These are phyloP conservation scores for Andrena praecox DNA, from an alignment of 2,888 invertebrate genomes.

Conservation along the genomic window DNA sequence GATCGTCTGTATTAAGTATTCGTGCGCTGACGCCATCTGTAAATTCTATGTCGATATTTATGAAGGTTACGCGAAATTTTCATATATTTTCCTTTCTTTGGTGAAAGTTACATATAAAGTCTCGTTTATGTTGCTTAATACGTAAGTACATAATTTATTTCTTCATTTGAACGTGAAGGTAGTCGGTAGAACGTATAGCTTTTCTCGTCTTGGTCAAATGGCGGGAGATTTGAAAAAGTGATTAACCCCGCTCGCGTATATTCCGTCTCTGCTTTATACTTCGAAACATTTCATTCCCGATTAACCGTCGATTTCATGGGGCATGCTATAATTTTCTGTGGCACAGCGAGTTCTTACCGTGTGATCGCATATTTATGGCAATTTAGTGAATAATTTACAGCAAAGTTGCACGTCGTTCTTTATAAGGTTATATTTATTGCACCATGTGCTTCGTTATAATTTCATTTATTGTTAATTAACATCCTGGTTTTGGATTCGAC, in stretches of 20 bases:
- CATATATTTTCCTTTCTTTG: background rate
- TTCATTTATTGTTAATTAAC: constrained; percentile 25
- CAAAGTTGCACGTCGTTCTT: background rate
- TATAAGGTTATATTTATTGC: constrained; percentile 27
- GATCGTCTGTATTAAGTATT: constrained; percentile 1
- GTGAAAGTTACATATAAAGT: background rate
- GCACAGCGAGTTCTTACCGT: constrained; percentile 4
- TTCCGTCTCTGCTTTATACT: background rate
- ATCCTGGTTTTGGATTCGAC: background rate
- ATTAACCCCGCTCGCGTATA: background rate
- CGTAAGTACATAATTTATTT: background rate
- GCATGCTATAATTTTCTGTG: background rate
- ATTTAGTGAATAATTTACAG: constrained; percentile 18
- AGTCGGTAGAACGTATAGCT: background rate
- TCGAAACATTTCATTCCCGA: constrained; percentile 5
- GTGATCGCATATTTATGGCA: background rate
- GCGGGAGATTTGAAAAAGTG: constrained; percentile 15
- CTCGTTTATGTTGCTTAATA: background rate
- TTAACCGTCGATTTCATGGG: constrained; percentile 38
- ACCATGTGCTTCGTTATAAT: background rate
- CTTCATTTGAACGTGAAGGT: background rate
- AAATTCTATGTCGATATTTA: background rate
- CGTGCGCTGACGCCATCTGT: constrained; percentile 14
- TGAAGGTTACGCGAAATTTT: background rate
- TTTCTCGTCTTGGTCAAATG: background rate